A percentile compares a stretch with the other conserved stretches of the same genome.
These are phyloP conservation scores for Melitaea cinxia DNA, from an alignment of 1,140 invertebrate species.

Conservation along the genomic window DNA sequence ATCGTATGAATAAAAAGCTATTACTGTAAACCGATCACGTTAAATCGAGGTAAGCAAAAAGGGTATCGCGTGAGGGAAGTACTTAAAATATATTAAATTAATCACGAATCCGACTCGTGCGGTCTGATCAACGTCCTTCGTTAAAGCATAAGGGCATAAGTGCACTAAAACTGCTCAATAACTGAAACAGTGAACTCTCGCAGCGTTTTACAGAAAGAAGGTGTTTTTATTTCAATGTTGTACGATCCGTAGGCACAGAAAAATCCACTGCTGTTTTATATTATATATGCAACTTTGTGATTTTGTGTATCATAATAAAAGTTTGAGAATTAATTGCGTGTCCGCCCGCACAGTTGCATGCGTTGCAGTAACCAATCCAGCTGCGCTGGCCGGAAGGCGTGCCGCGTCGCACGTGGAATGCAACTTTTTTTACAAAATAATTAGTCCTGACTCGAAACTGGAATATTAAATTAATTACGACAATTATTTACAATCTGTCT, in stretches of 20 bases:
- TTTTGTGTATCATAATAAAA: conserved; percentile 14
- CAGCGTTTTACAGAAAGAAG: conserved; percentile 38
- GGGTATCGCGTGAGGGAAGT: conserved; percentile 56
- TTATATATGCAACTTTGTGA: conserved; percentile 11
- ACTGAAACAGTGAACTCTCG: conserved; percentile 6
- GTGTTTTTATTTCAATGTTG: conserved; percentile 36
- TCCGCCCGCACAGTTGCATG: conserved; percentile 18
- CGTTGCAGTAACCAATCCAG: conserved; percentile 38
- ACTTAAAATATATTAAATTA: conserved; percentile 71
- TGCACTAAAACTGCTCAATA: conserved; percentile 12
- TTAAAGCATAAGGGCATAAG: conserved; percentile 21
- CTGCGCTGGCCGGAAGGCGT: conserved; percentile 45
- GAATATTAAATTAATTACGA: conserved; percentile 62
- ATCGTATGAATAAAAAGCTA: conserved; percentile 27
- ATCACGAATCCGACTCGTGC: conserved; percentile 47
- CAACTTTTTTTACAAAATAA: conserved; percentile 56
- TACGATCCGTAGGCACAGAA: neutral
- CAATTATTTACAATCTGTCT: conserved; percentile 50
- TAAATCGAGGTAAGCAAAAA: conserved; percentile 52
- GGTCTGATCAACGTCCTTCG: conserved; percentile 19
- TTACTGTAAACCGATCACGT: conserved; percentile 42
- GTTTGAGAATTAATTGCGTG: conserved; percentile 27
- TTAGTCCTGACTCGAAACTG: conserved; percentile 40
- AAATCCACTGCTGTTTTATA: conserved; percentile 9
- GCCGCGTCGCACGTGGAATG: conserved; percentile 42